Percentiles rank a stretch among this genome's conserved stretches.
phyloP scores from a whole-genome alignment of 64 coral and sea anemone genomes.

The Pachyseris speciosa region DNA sequence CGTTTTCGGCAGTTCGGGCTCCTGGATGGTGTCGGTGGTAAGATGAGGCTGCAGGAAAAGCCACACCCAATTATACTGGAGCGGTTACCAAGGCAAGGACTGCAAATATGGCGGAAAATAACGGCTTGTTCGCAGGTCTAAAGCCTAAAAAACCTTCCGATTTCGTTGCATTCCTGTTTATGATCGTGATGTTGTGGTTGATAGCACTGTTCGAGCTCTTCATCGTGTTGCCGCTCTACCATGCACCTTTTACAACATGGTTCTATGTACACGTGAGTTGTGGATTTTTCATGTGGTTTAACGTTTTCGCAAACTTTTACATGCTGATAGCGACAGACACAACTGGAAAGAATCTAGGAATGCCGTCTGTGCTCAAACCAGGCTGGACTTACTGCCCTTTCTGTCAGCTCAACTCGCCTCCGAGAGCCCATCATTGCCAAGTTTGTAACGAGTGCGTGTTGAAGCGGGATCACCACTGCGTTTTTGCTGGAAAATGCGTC shows the following conservation, averaged over 20 bases:
- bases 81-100: background rate
- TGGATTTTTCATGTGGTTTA: slow-evolving; percentile 81
- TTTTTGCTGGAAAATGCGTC: slow-evolving; percentile 90
- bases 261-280: slow-evolving; percentile 85
- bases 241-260: slow-evolving; percentile 63
- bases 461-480: slow-evolving; percentile 91
- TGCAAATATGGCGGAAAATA: background rate
- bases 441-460: slow-evolving; percentile 88
- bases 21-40: no score
- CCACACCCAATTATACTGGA: background rate
- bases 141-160: slow-evolving; percentile 79
- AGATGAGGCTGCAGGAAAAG: no score
- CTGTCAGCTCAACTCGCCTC: slow-evolving; percentile 87
- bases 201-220: slow-evolving; percentile 87
- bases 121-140: background rate
- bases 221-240: slow-evolving; percentile 85
- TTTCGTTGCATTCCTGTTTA: slow-evolving; percentile 74
- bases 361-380: slow-evolving; percentile 90
- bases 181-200: slow-evolving; percentile 84
- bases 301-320: slow-evolving; percentile 94
- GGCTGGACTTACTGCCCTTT: slow-evolving; percentile 97
- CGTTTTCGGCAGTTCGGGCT: no score
- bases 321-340: slow-evolving; percentile 91
- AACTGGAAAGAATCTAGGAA: slow-evolving; percentile 69
- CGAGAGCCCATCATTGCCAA: slow-evolving; percentile 91